A percentile compares a stretch with the other conserved stretches of the same genome.
These are phyloP conservation scores for Peromyscus leucopus DNA, from an alignment of 2,113 vertebrate species.

Conservation along the genomic window DNA sequence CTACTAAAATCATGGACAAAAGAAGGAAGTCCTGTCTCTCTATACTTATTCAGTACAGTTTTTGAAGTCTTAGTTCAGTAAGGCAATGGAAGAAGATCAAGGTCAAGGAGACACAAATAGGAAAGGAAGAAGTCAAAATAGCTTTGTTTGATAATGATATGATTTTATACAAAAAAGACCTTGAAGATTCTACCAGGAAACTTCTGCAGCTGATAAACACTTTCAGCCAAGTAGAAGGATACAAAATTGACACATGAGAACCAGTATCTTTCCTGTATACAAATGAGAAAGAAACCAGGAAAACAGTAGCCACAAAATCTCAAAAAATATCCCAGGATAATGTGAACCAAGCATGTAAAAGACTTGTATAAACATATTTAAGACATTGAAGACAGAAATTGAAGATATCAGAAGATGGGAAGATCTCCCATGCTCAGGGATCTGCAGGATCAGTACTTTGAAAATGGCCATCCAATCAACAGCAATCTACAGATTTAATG, in stretches of 20 bases:
- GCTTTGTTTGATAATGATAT: not conserved
- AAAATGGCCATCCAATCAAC: not conserved
- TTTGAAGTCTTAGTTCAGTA: not conserved
- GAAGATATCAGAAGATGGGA: not conserved
- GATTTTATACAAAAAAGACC: not conserved
- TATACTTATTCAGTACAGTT: not conserved
- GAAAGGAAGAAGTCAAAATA: not conserved
- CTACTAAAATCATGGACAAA: not conserved
- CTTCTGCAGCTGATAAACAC: not conserved
- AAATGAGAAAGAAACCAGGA: not conserved
- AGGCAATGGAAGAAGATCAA: not conserved
- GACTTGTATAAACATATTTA: not conserved
- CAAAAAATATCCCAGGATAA: not conserved
- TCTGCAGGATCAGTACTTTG: not conserved
- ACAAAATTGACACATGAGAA: not conserved
- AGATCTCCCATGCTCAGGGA: not conserved
- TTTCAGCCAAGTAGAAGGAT: not conserved
- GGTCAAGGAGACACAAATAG: not conserved
- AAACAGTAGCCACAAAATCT: not conserved
- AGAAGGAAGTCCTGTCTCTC: not conserved
- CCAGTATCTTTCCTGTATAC: not conserved
- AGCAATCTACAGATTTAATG: not conserved
- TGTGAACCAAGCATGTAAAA: not conserved
- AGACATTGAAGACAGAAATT: not conserved
- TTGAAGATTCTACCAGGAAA: not conserved